phyloP scores from a whole-genome alignment of 2,113 vertebrate genomes.

The Nycticebus coucang region DNA sequence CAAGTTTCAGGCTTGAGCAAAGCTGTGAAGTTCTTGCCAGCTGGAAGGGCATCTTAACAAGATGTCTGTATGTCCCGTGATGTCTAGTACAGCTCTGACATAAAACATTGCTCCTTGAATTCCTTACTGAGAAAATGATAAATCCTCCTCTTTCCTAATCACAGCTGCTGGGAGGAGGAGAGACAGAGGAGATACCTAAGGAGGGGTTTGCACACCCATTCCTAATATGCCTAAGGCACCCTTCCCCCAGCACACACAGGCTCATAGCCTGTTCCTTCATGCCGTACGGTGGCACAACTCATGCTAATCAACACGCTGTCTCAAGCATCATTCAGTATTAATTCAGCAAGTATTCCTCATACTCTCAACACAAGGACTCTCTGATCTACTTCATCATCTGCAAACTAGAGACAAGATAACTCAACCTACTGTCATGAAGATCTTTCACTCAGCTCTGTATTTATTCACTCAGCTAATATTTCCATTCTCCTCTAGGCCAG shows the following conservation, averaged over 20 bases:
- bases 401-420: neutral
- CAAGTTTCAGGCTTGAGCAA: neutral
- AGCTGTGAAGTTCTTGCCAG: neutral
- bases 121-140: fast-evolving
- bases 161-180: fast-evolving
- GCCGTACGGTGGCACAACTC: neutral
- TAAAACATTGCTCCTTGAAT: neutral
- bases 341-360: neutral
- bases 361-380: too few species aligned
- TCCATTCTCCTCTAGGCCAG: neutral
- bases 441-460: neutral
- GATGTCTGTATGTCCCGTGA: neutral
- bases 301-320: fast-evolving
- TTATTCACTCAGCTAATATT: neutral
- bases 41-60: neutral
- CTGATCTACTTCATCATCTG: too few species aligned
- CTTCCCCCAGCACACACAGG: too few species aligned
- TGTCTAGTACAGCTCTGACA: too few species aligned
- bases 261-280: neutral
- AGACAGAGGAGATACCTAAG: fast-evolving
- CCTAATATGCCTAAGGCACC: neutral
- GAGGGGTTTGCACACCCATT: fast-evolving
- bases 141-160: neutral
- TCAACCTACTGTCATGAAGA: neutral
- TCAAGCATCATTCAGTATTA: too few species aligned